phyloP scores from a whole-genome alignment of 2,797 vertebrate genomes.

The Pseudochirops cupreus region DNA sequence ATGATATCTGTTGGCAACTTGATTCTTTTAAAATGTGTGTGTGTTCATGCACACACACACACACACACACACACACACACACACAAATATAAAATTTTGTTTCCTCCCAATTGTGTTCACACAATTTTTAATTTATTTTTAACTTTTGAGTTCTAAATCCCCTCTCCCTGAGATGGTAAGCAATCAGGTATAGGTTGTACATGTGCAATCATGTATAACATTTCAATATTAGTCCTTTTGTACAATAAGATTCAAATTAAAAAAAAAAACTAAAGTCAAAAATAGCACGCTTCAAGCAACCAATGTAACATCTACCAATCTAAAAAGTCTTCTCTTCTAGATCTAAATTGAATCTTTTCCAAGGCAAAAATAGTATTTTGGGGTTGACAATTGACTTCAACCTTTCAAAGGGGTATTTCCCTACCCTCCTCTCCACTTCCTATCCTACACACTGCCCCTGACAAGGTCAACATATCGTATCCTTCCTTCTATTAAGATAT shows the following conservation, averaged over 20 bases:
- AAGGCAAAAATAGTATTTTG: not conserved
- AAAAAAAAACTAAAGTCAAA: not conserved
- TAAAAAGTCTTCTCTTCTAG: not conserved
- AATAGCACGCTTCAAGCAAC: not conserved
- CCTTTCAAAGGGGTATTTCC: slow-evolving; percentile 54
- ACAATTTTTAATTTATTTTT: not conserved
- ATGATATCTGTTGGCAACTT: not conserved
- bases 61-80: too few species aligned
- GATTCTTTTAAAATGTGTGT: not conserved
- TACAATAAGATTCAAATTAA: not conserved
- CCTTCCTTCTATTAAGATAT: slow-evolving; percentile 3
- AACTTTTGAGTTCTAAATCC: not conserved
- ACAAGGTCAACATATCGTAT: slow-evolving; percentile 8
- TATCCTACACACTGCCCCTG: not conserved
- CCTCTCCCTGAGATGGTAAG: not conserved
- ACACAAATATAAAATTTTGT: not conserved
- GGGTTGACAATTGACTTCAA: not conserved
- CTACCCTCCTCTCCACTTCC: not conserved
- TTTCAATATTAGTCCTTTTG: not conserved
- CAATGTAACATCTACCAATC: not conserved
- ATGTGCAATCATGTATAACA: not conserved
- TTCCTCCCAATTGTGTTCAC: not conserved
- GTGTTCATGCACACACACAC: too few species aligned
- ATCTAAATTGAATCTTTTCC: slow-evolving; percentile 37
- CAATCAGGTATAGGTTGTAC: not conserved